Base-by-base conservation (phyloP, 2,113 vertebrate genomes). In the Oostethus manadensis region DNA sequence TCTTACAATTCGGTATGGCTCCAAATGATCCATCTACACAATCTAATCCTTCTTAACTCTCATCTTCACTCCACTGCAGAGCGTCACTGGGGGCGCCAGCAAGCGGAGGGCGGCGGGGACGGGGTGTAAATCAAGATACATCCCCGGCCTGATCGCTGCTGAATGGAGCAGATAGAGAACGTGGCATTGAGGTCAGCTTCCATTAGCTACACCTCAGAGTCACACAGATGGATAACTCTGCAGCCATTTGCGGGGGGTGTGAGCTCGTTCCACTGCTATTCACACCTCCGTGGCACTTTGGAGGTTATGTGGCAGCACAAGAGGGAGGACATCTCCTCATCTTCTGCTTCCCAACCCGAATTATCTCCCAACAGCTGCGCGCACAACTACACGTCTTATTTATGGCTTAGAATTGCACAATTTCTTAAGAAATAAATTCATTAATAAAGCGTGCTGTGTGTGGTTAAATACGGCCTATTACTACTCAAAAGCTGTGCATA, bases 81-180 rank as follows among this genome's bases (percentile, higher is more conserved):
- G 38, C 13, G 38, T 3, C n/a, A 14, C 8, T 48, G n/a, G 17
- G 46, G n/a, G 17, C 13, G 21, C 10, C 20, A 21, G 9, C 64
- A 35, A 73, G 71, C 68, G 76, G 46, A 64, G 63, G 63, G 79
- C 43, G 59, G 68, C 64, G 64, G 46, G 62, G 77, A 63, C 64
- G 44, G 43, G 40, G 42, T 59, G 78, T 81, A 80, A 86, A 87
- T 88, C 78, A 85, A 88, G 87, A 88, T 76, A 66, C 79, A 83
- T 88, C 68, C 71, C 76, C 16, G 56, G 50, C 61, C 58, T 86
- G 86, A 82, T 85, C 58, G 77, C 83, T 78, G 66, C 62, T 80
- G 86, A 88, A 81, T 62, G 75, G 75, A 79, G 75, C 74, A 38
- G 70, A 80, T 70, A 50, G 73, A 76, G 75, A 86, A 83, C 85